Conservation (phyloP, 2,797 vertebrate species). For the Oreochromis mossambicus region DNA sequence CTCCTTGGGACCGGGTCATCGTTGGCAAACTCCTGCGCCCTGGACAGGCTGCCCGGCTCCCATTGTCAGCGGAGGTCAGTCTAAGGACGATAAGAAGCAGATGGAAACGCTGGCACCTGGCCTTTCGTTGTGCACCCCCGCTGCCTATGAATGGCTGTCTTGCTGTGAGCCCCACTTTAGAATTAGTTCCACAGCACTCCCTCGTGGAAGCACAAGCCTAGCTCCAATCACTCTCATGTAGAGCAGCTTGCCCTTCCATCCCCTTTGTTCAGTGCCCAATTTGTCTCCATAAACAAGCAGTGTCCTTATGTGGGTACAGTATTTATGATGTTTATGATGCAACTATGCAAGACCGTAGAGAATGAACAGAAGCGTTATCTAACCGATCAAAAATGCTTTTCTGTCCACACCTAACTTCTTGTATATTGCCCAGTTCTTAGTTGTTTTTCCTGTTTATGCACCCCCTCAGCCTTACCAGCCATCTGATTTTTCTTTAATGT, state of each 20-base stretch:
- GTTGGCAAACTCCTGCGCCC: slow-evolving; percentile 50
- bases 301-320: slow-evolving; percentile 24
- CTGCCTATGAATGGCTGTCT: slow-evolving; percentile 62
- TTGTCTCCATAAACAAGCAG: slow-evolving; percentile 58
- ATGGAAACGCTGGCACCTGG: slow-evolving; percentile 74
- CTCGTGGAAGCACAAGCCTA: slow-evolving; percentile 56
- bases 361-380: neutral
- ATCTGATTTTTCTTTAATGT: slow-evolving; percentile 53
- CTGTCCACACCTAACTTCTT: slow-evolving; percentile 14
- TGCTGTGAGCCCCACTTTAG: slow-evolving; percentile 62
- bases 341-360: neutral
- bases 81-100: slow-evolving; percentile 78
- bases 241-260: slow-evolving; percentile 60
- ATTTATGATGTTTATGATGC: slow-evolving; percentile 3
- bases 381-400: slow-evolving; percentile 10
- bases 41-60: slow-evolving; percentile 62
- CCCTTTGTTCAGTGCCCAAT: slow-evolving; percentile 55
- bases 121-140: slow-evolving; percentile 56
- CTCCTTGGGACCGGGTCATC: slow-evolving; percentile 66
- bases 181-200: slow-evolving; percentile 72
- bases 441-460: slow-evolving; percentile 28
- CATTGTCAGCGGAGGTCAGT: slow-evolving; percentile 74
- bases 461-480: slow-evolving; percentile 3
- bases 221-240: slow-evolving; percentile 59
- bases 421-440: neutral